Conservation (phyloP, 2,113 vertebrate genomes). For the Notechis scutatus region DNA sequence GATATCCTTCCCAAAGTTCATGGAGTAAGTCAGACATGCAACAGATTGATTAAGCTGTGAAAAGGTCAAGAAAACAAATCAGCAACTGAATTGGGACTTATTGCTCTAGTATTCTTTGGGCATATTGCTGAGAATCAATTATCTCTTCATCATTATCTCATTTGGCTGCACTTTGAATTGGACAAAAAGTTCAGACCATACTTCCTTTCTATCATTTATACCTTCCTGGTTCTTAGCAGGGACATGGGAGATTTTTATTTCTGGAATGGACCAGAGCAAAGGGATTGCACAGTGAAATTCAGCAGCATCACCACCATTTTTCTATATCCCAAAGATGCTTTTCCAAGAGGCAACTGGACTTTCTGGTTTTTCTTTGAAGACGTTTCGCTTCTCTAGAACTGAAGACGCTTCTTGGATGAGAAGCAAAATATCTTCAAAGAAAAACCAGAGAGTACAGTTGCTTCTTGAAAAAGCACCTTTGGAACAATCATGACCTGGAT, state of each 20-base stretch:
- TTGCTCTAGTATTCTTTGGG: conserved; percentile 48
- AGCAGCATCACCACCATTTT: fast-evolving
- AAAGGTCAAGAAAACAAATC: not conserved
- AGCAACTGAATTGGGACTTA: conserved; percentile 41
- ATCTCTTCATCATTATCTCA: conserved; percentile 62
- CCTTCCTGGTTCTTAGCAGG: conserved; percentile 13
- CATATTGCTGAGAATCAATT: conserved; percentile 53
- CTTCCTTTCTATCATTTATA: conserved; percentile 40
- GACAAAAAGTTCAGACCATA: conserved; percentile 49
- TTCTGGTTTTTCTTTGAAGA: no score
- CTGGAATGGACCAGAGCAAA: conserved; percentile 2
- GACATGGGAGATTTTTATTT: not conserved
- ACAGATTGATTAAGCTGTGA: conserved; percentile 5
- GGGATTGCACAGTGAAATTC: conserved; percentile 8
- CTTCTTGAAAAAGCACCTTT: no score
- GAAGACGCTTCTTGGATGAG: no score
- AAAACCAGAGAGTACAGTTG: no score
- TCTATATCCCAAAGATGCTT: not conserved
- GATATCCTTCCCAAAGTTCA: not conserved
- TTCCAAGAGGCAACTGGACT: no score
- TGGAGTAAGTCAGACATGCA: not conserved
- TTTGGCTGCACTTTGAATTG: conserved; percentile 58
- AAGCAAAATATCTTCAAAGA: no score
- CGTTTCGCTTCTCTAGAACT: no score
- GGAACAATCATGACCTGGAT: no score